Percentiles rank a stretch among this genome's conserved stretches.
phyloP scores from a whole-genome alignment of 2,797 vertebrate genomes.

The Phyllotis vaccarum region DNA sequence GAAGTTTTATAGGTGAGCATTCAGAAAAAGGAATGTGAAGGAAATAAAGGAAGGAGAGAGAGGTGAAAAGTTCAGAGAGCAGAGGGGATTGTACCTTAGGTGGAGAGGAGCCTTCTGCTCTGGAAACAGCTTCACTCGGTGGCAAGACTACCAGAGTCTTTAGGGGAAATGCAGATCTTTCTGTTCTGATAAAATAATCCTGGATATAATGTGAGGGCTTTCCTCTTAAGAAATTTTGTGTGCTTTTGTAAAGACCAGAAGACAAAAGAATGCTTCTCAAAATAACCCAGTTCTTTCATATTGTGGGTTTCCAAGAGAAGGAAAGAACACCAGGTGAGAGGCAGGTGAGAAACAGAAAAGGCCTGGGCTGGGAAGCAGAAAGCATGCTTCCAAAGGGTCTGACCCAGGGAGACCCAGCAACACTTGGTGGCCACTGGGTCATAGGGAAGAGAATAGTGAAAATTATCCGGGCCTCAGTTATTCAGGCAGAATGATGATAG shows the following conservation, averaged over 20 bases:
- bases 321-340: constrained; percentile 36
- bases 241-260: constrained; percentile 57
- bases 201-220: constrained; percentile 27
- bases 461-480: not conserved
- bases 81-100: not conserved
- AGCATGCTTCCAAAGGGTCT: not conserved
- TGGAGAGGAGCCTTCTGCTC: not conserved
- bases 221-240: constrained; percentile 3
- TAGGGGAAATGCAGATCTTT: constrained; percentile 32
- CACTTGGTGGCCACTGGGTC: not conserved
- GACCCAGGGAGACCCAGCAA: not conserved
- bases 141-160: not conserved
- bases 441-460: not conserved
- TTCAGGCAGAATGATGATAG: not conserved
- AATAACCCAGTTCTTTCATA: constrained; percentile 36
- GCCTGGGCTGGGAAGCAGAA: not conserved
- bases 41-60: constrained; percentile 33
- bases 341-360: not conserved
- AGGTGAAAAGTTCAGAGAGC: not conserved
- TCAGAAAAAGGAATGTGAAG: constrained; percentile 21
- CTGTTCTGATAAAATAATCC: constrained; percentile 15
- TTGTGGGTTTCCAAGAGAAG: constrained; percentile 38
- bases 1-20: not conserved
- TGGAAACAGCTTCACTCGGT: constrained; percentile 47
- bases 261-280: constrained; percentile 52